Conservation (phyloP, 2,113 vertebrate species). For the Desmodus rotundus region DNA sequence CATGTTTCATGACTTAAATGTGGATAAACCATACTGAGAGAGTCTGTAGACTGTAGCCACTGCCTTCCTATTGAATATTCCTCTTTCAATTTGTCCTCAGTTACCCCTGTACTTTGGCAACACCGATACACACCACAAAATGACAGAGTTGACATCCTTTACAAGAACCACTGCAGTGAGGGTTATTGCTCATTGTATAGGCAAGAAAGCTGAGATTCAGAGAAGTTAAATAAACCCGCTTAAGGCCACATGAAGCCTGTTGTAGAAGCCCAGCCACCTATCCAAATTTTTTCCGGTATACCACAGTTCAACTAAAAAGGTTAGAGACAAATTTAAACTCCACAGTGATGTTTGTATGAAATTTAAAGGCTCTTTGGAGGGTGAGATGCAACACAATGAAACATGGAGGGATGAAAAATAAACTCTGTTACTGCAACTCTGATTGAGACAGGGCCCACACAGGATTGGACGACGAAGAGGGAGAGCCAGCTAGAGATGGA, state of each 20-base stretch:
- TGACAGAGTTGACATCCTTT: neutral
- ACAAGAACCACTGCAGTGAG: neutral
- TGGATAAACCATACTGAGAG: neutral
- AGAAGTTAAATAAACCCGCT: neutral
- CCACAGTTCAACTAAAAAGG: conserved; percentile 43
- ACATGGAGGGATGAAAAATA: conserved; percentile 10
- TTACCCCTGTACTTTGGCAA: neutral
- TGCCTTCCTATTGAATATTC: neutral
- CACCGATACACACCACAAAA: neutral
- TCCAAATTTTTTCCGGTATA: conserved; percentile 24
- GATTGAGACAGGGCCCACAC: neutral
- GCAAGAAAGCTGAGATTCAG: neutral
- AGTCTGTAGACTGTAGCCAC: neutral
- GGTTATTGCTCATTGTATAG: neutral
- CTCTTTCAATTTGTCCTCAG: neutral
- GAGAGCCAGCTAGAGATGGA: neutral
- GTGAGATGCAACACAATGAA: conserved; percentile 19
- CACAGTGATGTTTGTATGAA: conserved; percentile 10
- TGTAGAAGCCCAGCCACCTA: neutral
- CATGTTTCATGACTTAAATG: neutral
- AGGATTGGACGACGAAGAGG: neutral
- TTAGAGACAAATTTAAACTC: conserved; percentile 56
- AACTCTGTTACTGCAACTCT: neutral
- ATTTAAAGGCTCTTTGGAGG: conserved; percentile 42
- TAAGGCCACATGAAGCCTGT: neutral